Evolutionary conservation across 2,797 vertebrate species (phyloP).

Genomic region (Coreius guichenoti): DNA sequence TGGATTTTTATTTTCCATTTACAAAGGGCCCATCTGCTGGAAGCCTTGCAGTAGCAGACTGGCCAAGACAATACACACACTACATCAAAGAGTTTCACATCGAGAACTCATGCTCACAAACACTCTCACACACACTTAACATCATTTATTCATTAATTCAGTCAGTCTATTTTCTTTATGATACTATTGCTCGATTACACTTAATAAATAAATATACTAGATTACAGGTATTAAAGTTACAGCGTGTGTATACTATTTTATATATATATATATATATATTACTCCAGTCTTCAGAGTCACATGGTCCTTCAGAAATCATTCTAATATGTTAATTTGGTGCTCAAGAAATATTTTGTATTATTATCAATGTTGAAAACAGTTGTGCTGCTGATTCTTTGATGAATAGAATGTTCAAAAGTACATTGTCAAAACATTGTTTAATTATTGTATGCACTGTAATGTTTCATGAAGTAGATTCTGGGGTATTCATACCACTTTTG

Average conservation of each 20-base stretch:
- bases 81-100: constrained; percentile 69
- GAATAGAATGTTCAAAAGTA: not conserved
- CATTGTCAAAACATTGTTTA: not conserved
- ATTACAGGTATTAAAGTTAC: not conserved
- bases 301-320: not conserved
- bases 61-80: constrained; percentile 71
- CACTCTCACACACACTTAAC: constrained; percentile 39
- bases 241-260: no score
- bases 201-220: not conserved
- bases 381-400: not conserved
- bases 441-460: not conserved
- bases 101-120: constrained; percentile 33
- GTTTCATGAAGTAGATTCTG: not conserved
- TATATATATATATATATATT: not conserved
- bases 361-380: not conserved
- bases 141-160: constrained; percentile 38
- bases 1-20: constrained; percentile 84
- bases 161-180: not conserved
- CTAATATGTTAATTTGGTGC: not conserved
- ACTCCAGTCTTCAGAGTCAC: not conserved
- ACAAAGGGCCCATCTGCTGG: constrained; percentile 84
- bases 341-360: not conserved
- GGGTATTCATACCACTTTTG: not conserved
- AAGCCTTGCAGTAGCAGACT: constrained; percentile 72
- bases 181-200: not conserved